Evolutionary conservation across 2,797 vertebrate species (phyloP), one percentile per base, ranked within the genome.

Genomic region (Urophycis tenuis): DNA sequence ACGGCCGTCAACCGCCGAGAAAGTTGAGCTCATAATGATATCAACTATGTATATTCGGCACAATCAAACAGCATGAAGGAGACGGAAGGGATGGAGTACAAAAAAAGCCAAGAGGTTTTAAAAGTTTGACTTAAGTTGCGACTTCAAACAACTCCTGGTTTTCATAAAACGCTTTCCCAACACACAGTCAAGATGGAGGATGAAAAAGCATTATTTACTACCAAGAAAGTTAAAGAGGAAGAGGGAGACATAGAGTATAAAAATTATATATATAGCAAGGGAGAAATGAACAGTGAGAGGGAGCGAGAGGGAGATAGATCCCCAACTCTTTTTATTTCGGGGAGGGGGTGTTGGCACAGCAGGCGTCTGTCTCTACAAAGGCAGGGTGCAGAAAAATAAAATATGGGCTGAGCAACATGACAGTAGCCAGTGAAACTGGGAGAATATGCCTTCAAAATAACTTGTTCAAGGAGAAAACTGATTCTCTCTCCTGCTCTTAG

Each of bases 191-290:
- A 78, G 79, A 30, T 71, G 71, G 75, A 81, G 71, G 74, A 92
- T 92, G 88, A 93, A 91, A 92, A 88, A 77, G 89, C 90, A 92
- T 92, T 91, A 93, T 93, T 92, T 90, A 92, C 90, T 15, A 88
- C 36, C 30, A 79, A 84, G 81, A 78, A 79, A 85, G 81, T 60
- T 22, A 71, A 70, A 72, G 74, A 69, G 74, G n/a, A 73, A 60
- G 60, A 32, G 19, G 12, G 34, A 29, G 49, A 74, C 32, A 74
- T 15, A 1, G 32, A 35, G 33, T 29, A 67, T 67, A 29, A n/a
- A 60, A 25, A 49, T 19, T 17, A 15, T 53, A n/a, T 19, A 60
- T 60, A 60, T 60, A 60, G 53, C 53, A n/a, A 60, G 53, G 53
- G 31, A 29, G 33, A n/a, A 8, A 25, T 14, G 11, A 49, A 73